phyloP scores from a whole-genome alignment of 2,888 invertebrate genomes.

The Melanostoma mellinum region DNA sequence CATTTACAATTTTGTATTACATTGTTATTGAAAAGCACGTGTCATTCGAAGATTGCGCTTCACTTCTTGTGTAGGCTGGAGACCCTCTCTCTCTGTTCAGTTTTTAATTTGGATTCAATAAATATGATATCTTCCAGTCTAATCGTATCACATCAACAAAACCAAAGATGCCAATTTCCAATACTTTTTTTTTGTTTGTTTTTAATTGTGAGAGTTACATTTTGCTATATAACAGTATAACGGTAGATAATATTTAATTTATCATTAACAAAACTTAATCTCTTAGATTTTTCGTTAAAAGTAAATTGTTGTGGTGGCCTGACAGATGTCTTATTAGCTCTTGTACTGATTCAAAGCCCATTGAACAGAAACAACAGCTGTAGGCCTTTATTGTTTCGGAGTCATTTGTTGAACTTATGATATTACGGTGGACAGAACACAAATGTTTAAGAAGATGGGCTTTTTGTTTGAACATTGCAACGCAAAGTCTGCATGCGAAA shows the following conservation, averaged over 20 bases:
- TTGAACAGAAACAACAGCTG: conserved; percentile 93
- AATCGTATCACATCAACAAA: conserved; percentile 69
- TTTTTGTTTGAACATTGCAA: conserved; percentile 96
- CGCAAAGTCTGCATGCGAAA: conserved; percentile 93
- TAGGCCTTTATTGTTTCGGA: conserved; percentile 90
- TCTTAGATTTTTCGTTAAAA: conserved; percentile 93
- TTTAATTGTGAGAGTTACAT: neutral
- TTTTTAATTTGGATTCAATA: conserved; percentile 59
- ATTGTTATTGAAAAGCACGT: conserved; percentile 33
- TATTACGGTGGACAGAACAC: conserved; percentile 94
- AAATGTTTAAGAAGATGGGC: conserved; percentile 93
- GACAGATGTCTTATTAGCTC: conserved; percentile 93
- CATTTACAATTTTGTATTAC: conserved; percentile 62
- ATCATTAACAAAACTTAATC: conserved; percentile 82
- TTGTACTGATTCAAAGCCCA: conserved; percentile 92
- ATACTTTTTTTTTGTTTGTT: conserved; percentile 61
- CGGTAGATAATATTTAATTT: neutral
- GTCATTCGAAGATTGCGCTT: conserved; percentile 43
- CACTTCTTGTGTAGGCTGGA: conserved; percentile 42
- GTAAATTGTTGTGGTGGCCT: conserved; percentile 93
- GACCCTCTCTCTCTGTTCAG: conserved; percentile 27
- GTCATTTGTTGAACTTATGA: conserved; percentile 87
- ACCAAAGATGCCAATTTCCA: conserved; percentile 67
- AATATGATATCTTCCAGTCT: conserved; percentile 66
- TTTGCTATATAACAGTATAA: conserved; percentile 24